Evolutionary conservation across 2,113 vertebrate species (phyloP).

Genomic region (Tyrannus savana): DNA sequence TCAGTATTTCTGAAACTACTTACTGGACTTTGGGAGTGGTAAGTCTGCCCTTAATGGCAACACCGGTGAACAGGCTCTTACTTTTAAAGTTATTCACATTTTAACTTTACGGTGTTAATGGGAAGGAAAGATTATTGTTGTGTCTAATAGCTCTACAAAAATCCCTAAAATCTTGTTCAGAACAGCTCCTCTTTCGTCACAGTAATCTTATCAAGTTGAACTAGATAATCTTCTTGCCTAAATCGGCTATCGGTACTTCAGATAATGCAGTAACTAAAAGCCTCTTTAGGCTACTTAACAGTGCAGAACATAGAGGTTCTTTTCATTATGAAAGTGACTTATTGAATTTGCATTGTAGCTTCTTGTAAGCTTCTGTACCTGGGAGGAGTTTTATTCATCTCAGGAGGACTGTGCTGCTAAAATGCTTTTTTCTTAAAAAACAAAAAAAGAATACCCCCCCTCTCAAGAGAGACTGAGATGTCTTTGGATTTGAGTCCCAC

Average conservation of each 20-base stretch:
- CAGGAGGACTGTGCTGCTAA: slow-evolving; percentile 19
- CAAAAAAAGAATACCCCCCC: neutral
- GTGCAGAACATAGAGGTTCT: slow-evolving; percentile 46
- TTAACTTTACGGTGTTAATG: neutral
- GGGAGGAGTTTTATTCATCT: slow-evolving; percentile 51
- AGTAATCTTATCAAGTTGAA: slow-evolving; percentile 51
- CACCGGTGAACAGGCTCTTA: neutral
- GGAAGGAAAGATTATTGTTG: slow-evolving; percentile 4
- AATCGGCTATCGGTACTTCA: slow-evolving; percentile 30
- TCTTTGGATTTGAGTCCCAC: neutral
- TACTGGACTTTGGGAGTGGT: neutral
- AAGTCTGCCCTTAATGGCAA: neutral
- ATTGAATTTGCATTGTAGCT: slow-evolving; percentile 40
- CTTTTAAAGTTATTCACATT: neutral
- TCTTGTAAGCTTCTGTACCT: slow-evolving; percentile 42
- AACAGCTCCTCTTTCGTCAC: neutral
- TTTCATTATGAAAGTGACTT: slow-evolving; percentile 62
- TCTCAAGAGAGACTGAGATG: neutral
- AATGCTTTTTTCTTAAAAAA: neutral
- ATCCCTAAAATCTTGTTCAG: slow-evolving; percentile 38
- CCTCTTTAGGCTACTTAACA: slow-evolving; percentile 65
- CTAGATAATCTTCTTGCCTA: slow-evolving; percentile 51
- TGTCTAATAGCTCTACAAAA: slow-evolving; percentile 20
- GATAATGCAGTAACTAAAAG: slow-evolving; percentile 69
- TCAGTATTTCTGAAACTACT: neutral